These are phyloP conservation scores for Caenorhabditis virilis DNA, from an alignment of 2,888 invertebrate genomes.

Conservation along the genomic window DNA sequence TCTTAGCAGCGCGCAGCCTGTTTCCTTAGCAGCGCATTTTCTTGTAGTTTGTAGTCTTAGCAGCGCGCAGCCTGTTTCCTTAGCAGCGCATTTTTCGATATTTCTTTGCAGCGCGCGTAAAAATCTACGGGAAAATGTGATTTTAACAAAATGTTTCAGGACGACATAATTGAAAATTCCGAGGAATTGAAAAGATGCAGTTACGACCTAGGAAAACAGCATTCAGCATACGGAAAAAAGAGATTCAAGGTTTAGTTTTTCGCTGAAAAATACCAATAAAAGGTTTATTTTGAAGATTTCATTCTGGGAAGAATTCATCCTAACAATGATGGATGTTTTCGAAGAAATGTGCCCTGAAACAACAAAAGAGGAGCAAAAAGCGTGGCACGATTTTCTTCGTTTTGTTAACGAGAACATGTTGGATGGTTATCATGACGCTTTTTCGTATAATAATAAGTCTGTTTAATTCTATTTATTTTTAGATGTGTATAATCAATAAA, in stretches of 20 bases:
- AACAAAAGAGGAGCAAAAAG: slow-evolving; percentile 35
- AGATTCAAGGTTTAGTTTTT: slow-evolving; percentile 19
- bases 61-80: too few relatives aligned
- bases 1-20: too few relatives aligned
- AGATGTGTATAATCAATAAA: too few relatives aligned
- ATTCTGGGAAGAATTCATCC: slow-evolving; percentile 39
- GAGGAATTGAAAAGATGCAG: slow-evolving; percentile 20
- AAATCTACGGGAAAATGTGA: too few relatives aligned
- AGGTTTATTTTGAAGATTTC: slow-evolving; percentile 16
- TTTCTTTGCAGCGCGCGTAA: too few relatives aligned
- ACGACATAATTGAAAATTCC: slow-evolving; percentile 22
- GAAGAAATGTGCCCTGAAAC: slow-evolving; percentile 31
- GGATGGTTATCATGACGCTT: slow-evolving; percentile 36
- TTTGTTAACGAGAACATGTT: slow-evolving; percentile 37
- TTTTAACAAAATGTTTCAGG: slow-evolving; percentile 5
- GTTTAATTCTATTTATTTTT: too few relatives aligned
- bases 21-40: too few relatives aligned
- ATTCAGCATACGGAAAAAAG: slow-evolving; percentile 28
- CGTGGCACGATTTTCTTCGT: slow-evolving; percentile 33
- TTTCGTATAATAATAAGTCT: slow-evolving; percentile 32
- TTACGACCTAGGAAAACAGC: slow-evolving; percentile 32
- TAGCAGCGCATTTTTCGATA: too few relatives aligned
- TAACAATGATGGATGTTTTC: slow-evolving; percentile 36
- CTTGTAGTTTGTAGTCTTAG: too few relatives aligned
- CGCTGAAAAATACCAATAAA: not conserved